Evolutionary conservation across 2,797 vertebrate genomes (phyloP).

Genomic region (Myotis myotis): DNA sequence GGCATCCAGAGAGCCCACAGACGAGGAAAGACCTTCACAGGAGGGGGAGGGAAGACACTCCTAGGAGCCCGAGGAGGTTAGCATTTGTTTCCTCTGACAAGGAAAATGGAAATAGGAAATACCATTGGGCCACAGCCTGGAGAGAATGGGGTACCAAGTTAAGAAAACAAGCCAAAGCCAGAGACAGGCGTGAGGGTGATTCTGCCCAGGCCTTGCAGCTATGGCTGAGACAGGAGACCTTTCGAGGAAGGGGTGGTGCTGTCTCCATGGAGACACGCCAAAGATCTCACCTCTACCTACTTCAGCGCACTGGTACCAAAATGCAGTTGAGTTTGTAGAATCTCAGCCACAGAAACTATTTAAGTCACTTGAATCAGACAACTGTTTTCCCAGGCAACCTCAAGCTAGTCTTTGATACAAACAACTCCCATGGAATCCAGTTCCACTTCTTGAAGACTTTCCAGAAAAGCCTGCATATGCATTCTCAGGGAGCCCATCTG

Average conservation of each 20-base stretch:
- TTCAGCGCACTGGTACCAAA: not conserved
- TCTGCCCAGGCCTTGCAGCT: not conserved
- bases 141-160: not conserved
- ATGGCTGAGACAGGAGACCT: not conserved
- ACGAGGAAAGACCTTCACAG: not conserved
- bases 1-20: constrained; percentile 1
- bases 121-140: not conserved
- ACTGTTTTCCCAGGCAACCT: not conserved
- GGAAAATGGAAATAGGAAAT: not conserved
- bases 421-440: not conserved
- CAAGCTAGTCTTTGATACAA: not conserved
- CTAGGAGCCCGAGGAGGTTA: not conserved
- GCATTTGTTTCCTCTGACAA: constrained; percentile 35
- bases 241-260: not conserved
- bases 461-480: not conserved
- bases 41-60: not conserved
- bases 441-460: not conserved
- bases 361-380: not conserved
- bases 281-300: not conserved
- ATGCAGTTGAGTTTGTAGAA: not conserved
- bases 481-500: not conserved
- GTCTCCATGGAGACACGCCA: not conserved
- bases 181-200: not conserved
- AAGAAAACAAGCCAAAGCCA: not conserved
- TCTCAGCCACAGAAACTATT: not conserved